Percentiles rank a stretch among this genome's conserved stretches.
Evolutionary conservation across 2,888 invertebrate genomes (phyloP).

Genomic region (Drosophila algonquin): DNA sequence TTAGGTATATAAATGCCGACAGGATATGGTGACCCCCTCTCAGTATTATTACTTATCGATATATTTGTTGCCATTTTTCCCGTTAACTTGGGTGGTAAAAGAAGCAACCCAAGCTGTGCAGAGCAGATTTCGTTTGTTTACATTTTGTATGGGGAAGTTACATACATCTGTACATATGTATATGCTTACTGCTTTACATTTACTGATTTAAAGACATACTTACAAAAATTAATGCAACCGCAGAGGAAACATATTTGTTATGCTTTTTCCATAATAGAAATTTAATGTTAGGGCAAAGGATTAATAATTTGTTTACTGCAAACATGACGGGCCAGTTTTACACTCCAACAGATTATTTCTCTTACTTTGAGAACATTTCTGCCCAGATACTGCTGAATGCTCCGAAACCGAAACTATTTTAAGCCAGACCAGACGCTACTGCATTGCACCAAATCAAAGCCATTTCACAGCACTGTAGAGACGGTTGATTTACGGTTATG

Average conservation of each 20-base stretch:
- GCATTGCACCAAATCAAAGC: background rate
- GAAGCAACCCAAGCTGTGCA: background rate
- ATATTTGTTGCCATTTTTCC: background rate
- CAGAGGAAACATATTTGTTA: background rate
- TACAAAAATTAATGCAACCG: background rate
- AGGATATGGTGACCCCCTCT: background rate
- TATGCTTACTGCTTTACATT: background rate
- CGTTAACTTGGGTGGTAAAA: too few species aligned
- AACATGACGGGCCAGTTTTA: background rate
- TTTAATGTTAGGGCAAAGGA: background rate
- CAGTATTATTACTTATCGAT: background rate
- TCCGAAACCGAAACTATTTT: background rate
- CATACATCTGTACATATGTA: background rate
- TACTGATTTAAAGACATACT: background rate
- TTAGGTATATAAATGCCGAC: background rate
- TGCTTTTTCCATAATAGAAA: background rate
- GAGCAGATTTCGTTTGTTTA: background rate
- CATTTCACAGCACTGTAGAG: background rate
- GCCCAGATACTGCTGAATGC: background rate
- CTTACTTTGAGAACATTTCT: background rate
- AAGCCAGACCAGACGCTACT: background rate
- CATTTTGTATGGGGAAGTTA: background rate
- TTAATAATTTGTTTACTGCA: background rate
- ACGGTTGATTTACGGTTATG: background rate
- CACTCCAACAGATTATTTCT: background rate